Percentiles rank a stretch among this genome's conserved stretches.
phyloP scores from a whole-genome alignment of 2,888 invertebrate genomes.

The Drosophila mayaguana region DNA sequence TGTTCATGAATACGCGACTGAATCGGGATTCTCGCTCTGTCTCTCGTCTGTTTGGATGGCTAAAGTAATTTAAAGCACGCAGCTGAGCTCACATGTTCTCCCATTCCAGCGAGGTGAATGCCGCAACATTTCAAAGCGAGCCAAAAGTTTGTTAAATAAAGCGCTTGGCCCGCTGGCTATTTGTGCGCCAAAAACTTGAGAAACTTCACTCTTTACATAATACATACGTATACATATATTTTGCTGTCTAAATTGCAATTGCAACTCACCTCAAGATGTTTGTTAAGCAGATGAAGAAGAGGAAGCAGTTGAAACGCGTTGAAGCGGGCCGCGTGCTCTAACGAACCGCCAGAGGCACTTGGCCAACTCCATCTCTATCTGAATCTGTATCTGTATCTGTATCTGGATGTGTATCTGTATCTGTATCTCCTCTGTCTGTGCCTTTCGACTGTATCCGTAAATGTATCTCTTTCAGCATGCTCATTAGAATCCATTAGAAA shows the following conservation, averaged over 20 bases:
- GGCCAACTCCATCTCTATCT: neutral
- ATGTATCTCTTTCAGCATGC: constrained; percentile 29
- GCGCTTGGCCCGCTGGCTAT: constrained; percentile 53
- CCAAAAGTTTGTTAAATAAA: constrained; percentile 45
- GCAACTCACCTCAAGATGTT: constrained; percentile 39
- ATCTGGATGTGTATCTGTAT: neutral
- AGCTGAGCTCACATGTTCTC: constrained; percentile 19
- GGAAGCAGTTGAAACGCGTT: constrained; percentile 51
- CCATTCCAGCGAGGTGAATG: constrained; percentile 15
- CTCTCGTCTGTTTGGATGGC: neutral
- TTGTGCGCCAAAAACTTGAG: constrained; percentile 47
- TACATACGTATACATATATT: neutral
- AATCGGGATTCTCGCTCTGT: neutral
- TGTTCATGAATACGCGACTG: neutral
- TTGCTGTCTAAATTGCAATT: constrained; percentile 10
- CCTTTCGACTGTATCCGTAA: neutral
- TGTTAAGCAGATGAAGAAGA: neutral
- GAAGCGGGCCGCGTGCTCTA: constrained; percentile 57
- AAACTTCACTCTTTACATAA: constrained; percentile 8
- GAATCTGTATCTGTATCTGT: neutral
- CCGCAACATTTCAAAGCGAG: constrained; percentile 35
- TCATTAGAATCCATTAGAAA: constrained; percentile 73
- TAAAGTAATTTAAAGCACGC: constrained; percentile 31
- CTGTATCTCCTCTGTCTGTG: neutral
- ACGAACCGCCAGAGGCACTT: constrained; percentile 59